Percentiles rank a stretch among this genome's conserved stretches.
These are phyloP conservation scores for Riptortus pedestris DNA, from an alignment of 1,140 invertebrate species.

Conservation along the genomic window DNA sequence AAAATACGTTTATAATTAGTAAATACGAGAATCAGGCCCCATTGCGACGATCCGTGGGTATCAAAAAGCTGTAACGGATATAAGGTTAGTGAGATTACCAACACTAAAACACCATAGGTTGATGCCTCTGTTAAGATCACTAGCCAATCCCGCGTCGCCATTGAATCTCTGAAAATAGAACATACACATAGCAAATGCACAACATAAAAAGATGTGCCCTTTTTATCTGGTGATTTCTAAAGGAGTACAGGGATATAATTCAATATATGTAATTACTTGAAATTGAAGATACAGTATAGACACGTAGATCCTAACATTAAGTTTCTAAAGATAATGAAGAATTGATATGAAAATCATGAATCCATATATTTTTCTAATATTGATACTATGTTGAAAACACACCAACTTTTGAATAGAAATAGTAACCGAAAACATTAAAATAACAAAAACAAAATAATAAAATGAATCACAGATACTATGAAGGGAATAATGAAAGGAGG, in stretches of 20 bases:
- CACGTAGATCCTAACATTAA: background rate
- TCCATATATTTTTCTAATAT: no score
- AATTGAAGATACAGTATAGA: background rate
- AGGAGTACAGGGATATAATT: background rate
- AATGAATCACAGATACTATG: no score
- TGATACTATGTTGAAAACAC: no score
- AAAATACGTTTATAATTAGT: conserved; percentile 30
- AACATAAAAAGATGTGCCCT: conserved; percentile 26
- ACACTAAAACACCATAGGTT: conserved; percentile 30
- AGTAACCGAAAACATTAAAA: no score
- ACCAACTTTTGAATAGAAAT: no score
- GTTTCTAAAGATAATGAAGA: no score
- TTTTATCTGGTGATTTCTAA: background rate
- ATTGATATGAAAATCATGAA: no score
- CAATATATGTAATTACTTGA: background rate
- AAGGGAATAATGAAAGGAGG: no score
- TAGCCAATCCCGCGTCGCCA: conserved; percentile 25
- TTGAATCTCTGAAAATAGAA: conserved; percentile 28
- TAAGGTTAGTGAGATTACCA: conserved; percentile 30
- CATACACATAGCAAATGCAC: conserved; percentile 29
- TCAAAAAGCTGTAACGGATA: conserved; percentile 30
- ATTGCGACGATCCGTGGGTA: conserved; percentile 30
- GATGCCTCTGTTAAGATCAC: conserved; percentile 23
- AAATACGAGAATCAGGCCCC: conserved; percentile 29
- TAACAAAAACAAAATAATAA: no score